Base-by-base conservation (phyloP, 2,113 vertebrate species). In the Vidua macroura region DNA sequence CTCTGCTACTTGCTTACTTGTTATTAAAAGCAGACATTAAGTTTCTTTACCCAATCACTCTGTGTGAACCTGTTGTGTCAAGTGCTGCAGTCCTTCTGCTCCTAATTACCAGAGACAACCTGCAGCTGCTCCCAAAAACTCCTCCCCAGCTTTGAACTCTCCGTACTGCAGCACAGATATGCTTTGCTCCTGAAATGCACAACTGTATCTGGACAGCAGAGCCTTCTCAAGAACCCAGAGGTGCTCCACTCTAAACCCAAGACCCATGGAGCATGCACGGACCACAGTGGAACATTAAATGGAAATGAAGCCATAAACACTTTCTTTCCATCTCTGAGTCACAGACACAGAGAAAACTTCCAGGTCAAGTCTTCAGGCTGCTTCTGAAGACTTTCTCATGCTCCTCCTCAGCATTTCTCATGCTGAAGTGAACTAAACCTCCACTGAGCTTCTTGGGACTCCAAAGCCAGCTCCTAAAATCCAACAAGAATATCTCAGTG, bases 11-110 rank as follows among this genome's bases (percentile, higher is more conserved):
- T 97, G 95, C 95, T 96, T n/a, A n/a, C 76, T 92, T 78, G 83
- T 97, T 98, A 98, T 98, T 98, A 93, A 96, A 98, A 97, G 96
- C 98, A 98, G 98, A 98, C 96, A 76, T 82, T 39, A 92, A 76
- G 81, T 96, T 93, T 94, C 96, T 92, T 95, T 93, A 92, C 92
- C 96, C 80, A 90, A 85, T 92, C 53, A 2, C 49, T 64, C 90
- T 70, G 73, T 90, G 92, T 80, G 96, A 97, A 91, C 80, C 79
- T 83, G 87, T 70, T 94, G 95, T 90, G 78, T 95, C 95, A 95
- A 96, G 90, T 55, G 73, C 83, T 89, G 59, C 30, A 72, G 92
- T 35, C 46, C 2, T 88, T 95, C 97, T 98, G 97, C 87, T 98
- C 96, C 96, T 97, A 92, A 97, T 98, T 97, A 97, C 82, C 60